Evolutionary conservation across 2,113 vertebrate genomes (phyloP).

Genomic region (Pluvianellus socialis): DNA sequence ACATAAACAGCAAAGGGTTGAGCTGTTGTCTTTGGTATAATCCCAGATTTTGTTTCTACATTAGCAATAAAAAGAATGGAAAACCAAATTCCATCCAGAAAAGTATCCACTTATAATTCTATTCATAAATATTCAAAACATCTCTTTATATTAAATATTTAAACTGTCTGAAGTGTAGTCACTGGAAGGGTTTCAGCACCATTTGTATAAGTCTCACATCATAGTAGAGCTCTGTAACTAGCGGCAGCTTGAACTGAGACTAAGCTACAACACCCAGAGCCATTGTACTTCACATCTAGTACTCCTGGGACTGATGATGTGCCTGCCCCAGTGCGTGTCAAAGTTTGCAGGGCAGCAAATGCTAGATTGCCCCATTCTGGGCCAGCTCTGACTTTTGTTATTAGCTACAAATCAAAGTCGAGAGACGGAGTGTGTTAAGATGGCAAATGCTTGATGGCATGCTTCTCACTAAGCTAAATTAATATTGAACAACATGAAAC

Average conservation of each 20-base stretch:
- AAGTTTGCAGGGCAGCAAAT: not conserved
- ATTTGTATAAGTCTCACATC: not conserved
- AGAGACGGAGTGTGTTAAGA: not conserved
- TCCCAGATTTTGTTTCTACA: not conserved
- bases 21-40: not conserved
- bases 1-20: not conserved
- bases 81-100: not conserved
- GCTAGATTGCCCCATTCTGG: not conserved
- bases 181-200: not conserved
- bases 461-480: constrained; percentile 12
- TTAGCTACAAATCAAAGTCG: not conserved
- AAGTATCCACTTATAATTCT: not conserved
- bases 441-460: not conserved
- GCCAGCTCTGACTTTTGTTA: not conserved
- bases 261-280: not conserved
- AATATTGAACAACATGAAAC: constrained; percentile 17
- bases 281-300: not conserved
- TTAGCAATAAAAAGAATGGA: not conserved
- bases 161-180: not conserved
- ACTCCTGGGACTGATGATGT: not conserved
- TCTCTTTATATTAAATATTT: not conserved
- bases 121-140: not conserved
- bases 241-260: not conserved
- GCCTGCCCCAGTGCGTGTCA: rapidly evolving
- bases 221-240: not conserved